Evolutionary conservation across 2,888 invertebrate genomes (phyloP).

Genomic region (Folsomia manolachei): DNA sequence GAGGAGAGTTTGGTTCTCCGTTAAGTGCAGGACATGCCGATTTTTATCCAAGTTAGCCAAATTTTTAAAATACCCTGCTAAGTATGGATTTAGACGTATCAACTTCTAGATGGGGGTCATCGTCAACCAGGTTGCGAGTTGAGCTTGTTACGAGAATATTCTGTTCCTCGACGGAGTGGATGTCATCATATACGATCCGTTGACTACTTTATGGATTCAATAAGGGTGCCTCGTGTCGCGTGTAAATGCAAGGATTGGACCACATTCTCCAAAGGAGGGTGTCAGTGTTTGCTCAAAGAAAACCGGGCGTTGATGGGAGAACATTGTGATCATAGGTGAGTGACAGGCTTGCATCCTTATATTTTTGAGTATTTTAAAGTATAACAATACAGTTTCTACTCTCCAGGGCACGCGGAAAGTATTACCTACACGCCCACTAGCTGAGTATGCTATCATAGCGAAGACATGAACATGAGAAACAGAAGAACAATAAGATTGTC

Average conservation of each 20-base stretch:
- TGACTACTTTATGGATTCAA: constrained; percentile 40
- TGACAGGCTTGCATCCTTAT: no score
- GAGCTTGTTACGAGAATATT: constrained; percentile 40
- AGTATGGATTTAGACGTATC: background rate
- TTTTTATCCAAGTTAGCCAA: constrained; percentile 16
- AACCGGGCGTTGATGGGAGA: constrained; percentile 44
- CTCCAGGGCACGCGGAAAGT: constrained; percentile 26
- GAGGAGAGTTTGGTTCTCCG: constrained; percentile 41
- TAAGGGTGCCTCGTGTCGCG: constrained; percentile 32
- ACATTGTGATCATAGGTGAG: constrained; percentile 32
- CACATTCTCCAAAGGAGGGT: constrained; percentile 29
- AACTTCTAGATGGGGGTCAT: constrained; percentile 37
- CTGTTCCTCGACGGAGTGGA: constrained; percentile 42
- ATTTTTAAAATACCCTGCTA: background rate
- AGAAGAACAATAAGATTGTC: no score
- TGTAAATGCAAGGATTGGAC: constrained; percentile 40
- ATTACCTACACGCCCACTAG: constrained; percentile 22
- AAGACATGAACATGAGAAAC: no score
- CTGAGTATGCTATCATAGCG: background rate
- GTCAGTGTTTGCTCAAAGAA: constrained; percentile 28
- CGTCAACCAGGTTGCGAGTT: constrained; percentile 43
- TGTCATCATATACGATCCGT: constrained; percentile 46
- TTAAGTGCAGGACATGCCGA: constrained; percentile 34
- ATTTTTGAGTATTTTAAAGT: no score
- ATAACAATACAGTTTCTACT: no score